Evolutionary conservation across 64 coral and sea anemone genomes (phyloP).

Genomic region (Dendronephthya gigantea): DNA sequence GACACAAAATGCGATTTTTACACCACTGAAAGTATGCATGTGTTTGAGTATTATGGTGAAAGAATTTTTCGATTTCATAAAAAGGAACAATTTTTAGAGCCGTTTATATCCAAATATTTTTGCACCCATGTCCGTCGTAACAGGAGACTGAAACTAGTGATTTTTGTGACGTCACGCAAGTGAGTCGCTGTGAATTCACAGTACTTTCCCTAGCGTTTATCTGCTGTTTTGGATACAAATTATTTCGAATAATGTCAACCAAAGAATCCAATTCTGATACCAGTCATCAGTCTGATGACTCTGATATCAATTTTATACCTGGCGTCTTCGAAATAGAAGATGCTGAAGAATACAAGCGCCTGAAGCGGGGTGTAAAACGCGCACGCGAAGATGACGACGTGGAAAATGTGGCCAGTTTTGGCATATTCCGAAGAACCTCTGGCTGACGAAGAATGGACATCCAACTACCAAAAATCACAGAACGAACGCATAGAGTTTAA

Average conservation of each 20-base stretch:
- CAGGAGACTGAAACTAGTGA: not conserved
- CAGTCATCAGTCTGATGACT: not conserved
- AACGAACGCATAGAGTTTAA: slow-evolving; percentile 24
- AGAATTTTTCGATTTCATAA: too few species aligned
- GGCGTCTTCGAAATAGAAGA: not conserved
- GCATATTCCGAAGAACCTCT: slow-evolving; percentile 15
- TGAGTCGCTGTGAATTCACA: not conserved
- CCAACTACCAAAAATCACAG: slow-evolving; percentile 2
- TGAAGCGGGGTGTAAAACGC: too few species aligned
- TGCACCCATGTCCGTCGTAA: not conserved
- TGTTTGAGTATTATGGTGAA: too few species aligned
- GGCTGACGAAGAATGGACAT: slow-evolving; percentile 19
- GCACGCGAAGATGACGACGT: not conserved
- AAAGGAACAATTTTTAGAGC: not conserved
- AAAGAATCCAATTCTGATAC: not conserved
- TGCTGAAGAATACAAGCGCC: not conserved
- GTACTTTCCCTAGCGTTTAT: too few species aligned
- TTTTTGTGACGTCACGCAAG: slow-evolving; percentile 7
- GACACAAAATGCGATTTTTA: too few species aligned
- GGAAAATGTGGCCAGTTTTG: not conserved
- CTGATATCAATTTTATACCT: not conserved
- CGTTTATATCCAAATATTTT: not conserved
- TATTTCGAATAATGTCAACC: not conserved
- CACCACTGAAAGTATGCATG: too few species aligned
- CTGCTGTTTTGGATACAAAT: not conserved